Evolutionary conservation across 2,113 vertebrate species (phyloP).

Genomic region (Istiophorus platypterus): DNA sequence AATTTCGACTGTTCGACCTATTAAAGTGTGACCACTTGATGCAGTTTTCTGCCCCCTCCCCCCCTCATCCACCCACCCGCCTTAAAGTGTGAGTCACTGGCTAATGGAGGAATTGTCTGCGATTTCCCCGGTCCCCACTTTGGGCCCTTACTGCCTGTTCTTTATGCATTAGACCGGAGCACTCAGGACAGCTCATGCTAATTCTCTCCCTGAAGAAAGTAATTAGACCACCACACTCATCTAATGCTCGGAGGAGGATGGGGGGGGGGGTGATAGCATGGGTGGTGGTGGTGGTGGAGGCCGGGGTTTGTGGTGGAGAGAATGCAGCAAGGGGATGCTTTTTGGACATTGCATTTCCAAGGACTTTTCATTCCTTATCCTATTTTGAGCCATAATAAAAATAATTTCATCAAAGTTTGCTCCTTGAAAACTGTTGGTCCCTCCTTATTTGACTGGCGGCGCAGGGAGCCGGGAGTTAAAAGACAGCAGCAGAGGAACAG

Average conservation of each 20-base stretch:
- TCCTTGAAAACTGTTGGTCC: slow-evolving; percentile 69
- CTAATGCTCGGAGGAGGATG: slow-evolving; percentile 71
- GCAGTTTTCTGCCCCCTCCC: neutral
- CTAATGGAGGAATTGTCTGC: slow-evolving; percentile 58
- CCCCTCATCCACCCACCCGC: neutral
- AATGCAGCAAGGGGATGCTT: slow-evolving; percentile 49
- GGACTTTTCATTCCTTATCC: slow-evolving; percentile 66
- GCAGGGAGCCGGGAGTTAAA: slow-evolving; percentile 28
- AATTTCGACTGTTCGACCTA: neutral
- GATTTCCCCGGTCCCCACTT: slow-evolving; percentile 56
- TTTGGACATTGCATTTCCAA: slow-evolving; percentile 46
- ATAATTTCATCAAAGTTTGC: slow-evolving; percentile 75
- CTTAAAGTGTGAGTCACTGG: slow-evolving; percentile 58
- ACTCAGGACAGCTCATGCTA: slow-evolving; percentile 81
- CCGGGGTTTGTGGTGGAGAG: slow-evolving; percentile 8
- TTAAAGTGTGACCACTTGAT: slow-evolving; percentile 41
- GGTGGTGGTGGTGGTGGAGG: slow-evolving; percentile 21
- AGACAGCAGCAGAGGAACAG: slow-evolving; percentile 28
- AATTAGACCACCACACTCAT: slow-evolving; percentile 80
- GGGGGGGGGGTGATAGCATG: slow-evolving; percentile 41
- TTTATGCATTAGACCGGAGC: slow-evolving; percentile 78
- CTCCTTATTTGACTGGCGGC: slow-evolving; percentile 61
- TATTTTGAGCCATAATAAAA: slow-evolving; percentile 73
- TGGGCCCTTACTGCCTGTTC: slow-evolving; percentile 63
- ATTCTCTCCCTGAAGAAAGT: slow-evolving; percentile 84